Evolutionary conservation across 2,113 vertebrate species (phyloP), one percentile per base, ranked within the genome.

Genomic region (Muscicapa adusta): DNA sequence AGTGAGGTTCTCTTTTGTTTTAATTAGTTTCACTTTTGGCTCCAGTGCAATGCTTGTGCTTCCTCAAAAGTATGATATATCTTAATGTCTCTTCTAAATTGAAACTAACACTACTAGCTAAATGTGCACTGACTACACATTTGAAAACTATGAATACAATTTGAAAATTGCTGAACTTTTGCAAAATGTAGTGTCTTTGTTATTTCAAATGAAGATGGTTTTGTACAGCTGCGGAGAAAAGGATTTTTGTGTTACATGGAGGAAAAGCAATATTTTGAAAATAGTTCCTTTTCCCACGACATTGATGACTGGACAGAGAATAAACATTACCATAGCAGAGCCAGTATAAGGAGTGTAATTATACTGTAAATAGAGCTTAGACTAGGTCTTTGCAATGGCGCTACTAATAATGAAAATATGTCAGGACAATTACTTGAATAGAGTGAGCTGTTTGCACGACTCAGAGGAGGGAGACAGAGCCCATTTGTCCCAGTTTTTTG

Each of bases 281-380:
- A 43, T 14, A 45, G 15, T 48, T 10, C 7, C 5, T 48, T 75
- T 91, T 61, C 3, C 34, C 7, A 12, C 0, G 0, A 72, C 72
- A 43, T 24, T 31, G 25, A 14, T 62, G 28, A 38, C 36, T 29
- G 33, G 34, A 58, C 31, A 70, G 48, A 72, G 9, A 38, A 48
- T 18, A 71, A 75, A 33, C 34, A 43, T 51, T 85, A 28, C 33
- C 29, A 6, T 15, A 75, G n/a, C 24, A 74, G 31, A 56, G 65
- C 0, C 1, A 54, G 10, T 14, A 42, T 38, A 72, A 63, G 51
- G 17, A 77, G 29, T 48, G 8, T 20, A 58, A 57, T 57, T 72
- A 8, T 26, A 57, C 11, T 31, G 29, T 14, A 58, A 76, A 57
- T 6, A 22, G 14, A 45, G 19, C 45, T 89, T 65, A 67, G 26